A percentile compares a stretch with the other conserved stretches of the same genome.
phyloP scores from a whole-genome alignment of 2,113 vertebrate genomes.

The Oncorhynchus masou region DNA sequence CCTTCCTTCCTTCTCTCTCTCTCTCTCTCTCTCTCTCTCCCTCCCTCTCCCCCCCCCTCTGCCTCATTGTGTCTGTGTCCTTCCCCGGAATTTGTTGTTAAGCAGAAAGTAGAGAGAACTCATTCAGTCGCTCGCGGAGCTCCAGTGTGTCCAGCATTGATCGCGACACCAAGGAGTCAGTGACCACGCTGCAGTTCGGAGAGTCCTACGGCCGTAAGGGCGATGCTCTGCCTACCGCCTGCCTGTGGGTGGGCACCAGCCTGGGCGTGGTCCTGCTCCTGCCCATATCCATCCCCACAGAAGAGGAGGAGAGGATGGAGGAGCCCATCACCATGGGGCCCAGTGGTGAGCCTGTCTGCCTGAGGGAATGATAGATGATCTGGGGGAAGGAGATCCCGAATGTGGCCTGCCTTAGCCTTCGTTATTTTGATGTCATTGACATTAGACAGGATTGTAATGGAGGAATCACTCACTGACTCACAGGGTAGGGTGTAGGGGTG shows the following conservation, averaged over 20 bases:
- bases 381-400: background rate
- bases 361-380: background rate
- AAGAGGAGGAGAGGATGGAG: conserved; percentile 86
- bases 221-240: conserved; percentile 81
- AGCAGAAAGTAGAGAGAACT: conserved; percentile 92
- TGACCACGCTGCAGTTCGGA: conserved; percentile 91
- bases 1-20: background rate
- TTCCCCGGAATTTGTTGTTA: background rate
- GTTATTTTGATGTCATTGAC: too few species aligned
- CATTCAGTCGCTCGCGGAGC: conserved; percentile 94
- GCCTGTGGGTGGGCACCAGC: conserved; percentile 96
- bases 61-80: background rate
- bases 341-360: conserved; percentile 78
- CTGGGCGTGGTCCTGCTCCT: conserved; percentile 88
- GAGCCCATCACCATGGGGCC: conserved; percentile 85
- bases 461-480: too few species aligned
- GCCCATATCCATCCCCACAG: conserved; percentile 84
- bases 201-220: conserved; percentile 89
- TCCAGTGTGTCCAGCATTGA: conserved; percentile 98
- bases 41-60: background rate
- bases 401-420: too few species aligned
- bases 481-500: too few species aligned
- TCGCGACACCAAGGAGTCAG: conserved; percentile 91
- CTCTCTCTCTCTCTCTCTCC: background rate
- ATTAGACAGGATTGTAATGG: too few species aligned